phyloP scores from a whole-genome alignment of 1,140 invertebrate species.

The Lasioglossum baleicum region DNA sequence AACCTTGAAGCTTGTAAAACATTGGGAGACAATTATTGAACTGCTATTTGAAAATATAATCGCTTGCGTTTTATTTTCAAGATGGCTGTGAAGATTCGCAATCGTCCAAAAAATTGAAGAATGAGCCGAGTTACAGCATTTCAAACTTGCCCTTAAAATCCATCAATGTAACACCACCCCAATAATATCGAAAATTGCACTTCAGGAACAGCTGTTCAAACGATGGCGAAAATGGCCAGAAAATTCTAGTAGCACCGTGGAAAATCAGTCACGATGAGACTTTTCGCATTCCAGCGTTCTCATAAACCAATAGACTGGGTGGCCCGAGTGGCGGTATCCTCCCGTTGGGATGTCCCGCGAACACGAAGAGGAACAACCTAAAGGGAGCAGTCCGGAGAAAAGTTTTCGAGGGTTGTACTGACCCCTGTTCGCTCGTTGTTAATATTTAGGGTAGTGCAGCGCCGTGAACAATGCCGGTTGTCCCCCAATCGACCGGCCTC shows the following conservation, averaged over 20 bases:
- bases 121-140: no score
- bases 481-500: slow-evolving; percentile 36
- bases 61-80: no score
- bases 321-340: background rate
- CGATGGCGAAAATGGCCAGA: no score
- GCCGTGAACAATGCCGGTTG: slow-evolving; percentile 70
- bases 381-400: slow-evolving; percentile 36
- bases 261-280: slow-evolving; percentile 31
- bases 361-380: slow-evolving; percentile 19
- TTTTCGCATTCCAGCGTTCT: slow-evolving; percentile 39
- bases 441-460: slow-evolving; percentile 77
- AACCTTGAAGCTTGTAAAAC: no score
- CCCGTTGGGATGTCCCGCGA: slow-evolving; percentile 34
- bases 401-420: slow-evolving; percentile 69
- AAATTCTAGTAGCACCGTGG: background rate
- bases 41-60: no score
- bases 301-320: slow-evolving; percentile 23
- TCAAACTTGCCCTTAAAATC: no score
- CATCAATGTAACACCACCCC: no score
- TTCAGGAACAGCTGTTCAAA: no score
- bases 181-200: no score
- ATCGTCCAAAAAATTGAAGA: no score
- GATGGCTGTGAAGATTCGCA: no score
- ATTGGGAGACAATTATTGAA: no score
- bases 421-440: slow-evolving; percentile 77